Conservation (phyloP, 2,888 invertebrate genomes). For the Cantharis nigra region DNA sequence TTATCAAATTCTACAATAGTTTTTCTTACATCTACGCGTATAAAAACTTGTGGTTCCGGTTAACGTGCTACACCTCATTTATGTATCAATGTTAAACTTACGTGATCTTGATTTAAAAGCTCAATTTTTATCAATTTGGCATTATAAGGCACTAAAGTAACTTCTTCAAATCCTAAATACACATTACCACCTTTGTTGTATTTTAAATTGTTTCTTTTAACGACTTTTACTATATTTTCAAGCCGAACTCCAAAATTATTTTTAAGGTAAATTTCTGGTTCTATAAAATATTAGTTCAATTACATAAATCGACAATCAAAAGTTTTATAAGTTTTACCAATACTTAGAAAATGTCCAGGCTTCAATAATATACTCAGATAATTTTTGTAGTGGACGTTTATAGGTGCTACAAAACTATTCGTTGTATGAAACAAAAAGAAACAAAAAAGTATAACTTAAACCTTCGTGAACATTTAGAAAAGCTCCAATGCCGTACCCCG, state of each 20-base stretch:
- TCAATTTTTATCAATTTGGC: constrained; percentile 80
- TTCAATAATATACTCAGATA: constrained; percentile 57
- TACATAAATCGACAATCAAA: neutral
- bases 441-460: neutral
- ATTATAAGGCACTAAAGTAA: constrained; percentile 80
- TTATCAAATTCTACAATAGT: no score
- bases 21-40: no score
- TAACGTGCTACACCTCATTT: no score
- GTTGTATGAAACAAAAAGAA: neutral
- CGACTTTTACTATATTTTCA: constrained; percentile 81
- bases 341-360: constrained; percentile 79
- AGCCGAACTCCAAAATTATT: constrained; percentile 85
- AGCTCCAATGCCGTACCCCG: constrained; percentile 88
- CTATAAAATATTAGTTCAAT: constrained; percentile 54
- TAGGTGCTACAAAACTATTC: constrained; percentile 65
- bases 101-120: constrained; percentile 80
- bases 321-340: constrained; percentile 59
- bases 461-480: constrained; percentile 84
- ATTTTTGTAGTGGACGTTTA: constrained; percentile 67
- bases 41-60: no score
- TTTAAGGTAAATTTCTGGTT: constrained; percentile 87
- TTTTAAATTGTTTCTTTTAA: constrained; percentile 57
- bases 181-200: constrained; percentile 54
- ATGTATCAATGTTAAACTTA: constrained; percentile 49
- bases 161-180: constrained; percentile 75